Percentiles rank a stretch among this genome's conserved stretches.
Evolutionary conservation across 2,797 vertebrate genomes (phyloP).

Genomic region (Spondyliosoma cantharus): DNA sequence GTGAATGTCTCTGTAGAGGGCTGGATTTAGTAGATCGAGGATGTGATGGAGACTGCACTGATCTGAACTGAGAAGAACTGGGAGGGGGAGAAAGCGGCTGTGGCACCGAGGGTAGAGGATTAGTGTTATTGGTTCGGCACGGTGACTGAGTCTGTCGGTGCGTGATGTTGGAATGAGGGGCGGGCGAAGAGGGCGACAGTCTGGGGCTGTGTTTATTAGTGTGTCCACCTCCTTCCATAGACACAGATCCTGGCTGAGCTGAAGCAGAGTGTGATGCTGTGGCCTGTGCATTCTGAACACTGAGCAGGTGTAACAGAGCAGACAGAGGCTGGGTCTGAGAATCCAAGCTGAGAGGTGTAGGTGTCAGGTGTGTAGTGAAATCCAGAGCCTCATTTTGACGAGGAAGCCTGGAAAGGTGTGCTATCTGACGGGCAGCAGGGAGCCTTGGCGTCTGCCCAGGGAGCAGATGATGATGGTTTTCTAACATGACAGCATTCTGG

Average conservation of each 20-base stretch:
- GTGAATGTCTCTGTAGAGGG: slow-evolving; percentile 66
- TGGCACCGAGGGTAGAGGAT: slow-evolving; percentile 37
- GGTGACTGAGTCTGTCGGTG: slow-evolving; percentile 62
- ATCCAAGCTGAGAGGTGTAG: slow-evolving; percentile 69
- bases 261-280: slow-evolving; percentile 56
- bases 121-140: slow-evolving; percentile 74
- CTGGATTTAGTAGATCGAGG: slow-evolving; percentile 54
- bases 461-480: slow-evolving; percentile 78
- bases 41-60: slow-evolving; percentile 61
- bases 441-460: slow-evolving; percentile 67
- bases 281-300: slow-evolving; percentile 83
- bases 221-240: slow-evolving; percentile 66
- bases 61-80: slow-evolving; percentile 56
- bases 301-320: slow-evolving; percentile 85
- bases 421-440: slow-evolving; percentile 58
- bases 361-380: slow-evolving; percentile 74
- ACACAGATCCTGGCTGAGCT: slow-evolving; percentile 64
- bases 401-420: slow-evolving; percentile 66
- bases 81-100: slow-evolving; percentile 63
- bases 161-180: slow-evolving; percentile 54
- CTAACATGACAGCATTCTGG: slow-evolving; percentile 68
- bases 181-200: slow-evolving; percentile 62
- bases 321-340: slow-evolving; percentile 84
- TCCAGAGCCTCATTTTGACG: slow-evolving; percentile 80
- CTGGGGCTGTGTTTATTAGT: slow-evolving; percentile 71